phyloP scores from a whole-genome alignment of 2,888 invertebrate species.

The Pristionchus mayeri region DNA sequence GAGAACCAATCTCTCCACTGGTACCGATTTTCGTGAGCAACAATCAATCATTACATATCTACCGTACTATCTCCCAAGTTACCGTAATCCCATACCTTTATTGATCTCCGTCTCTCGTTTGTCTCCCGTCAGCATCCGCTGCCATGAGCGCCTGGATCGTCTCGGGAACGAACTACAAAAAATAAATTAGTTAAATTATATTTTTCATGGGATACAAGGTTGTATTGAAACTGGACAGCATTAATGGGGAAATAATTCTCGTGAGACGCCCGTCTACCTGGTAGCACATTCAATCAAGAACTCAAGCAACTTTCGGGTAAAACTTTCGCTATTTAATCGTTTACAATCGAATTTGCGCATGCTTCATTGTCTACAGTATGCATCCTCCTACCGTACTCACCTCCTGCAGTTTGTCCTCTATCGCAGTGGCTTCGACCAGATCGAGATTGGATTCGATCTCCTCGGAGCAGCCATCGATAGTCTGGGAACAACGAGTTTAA shows the following conservation, averaged over 20 bases:
- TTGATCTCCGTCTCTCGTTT: constrained; percentile 99
- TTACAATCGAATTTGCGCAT: too few relatives aligned
- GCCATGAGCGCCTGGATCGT: constrained; percentile 92
- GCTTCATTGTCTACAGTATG: background rate
- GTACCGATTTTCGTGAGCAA: too few relatives aligned
- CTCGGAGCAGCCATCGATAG: constrained; percentile 92
- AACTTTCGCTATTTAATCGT: too few relatives aligned
- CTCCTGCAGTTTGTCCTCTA: constrained; percentile 95
- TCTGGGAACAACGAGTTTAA: constrained; percentile 74
- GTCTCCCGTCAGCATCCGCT: constrained; percentile 97
- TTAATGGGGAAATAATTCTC: too few relatives aligned
- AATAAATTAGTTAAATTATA: background rate
- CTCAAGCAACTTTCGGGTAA: too few relatives aligned
- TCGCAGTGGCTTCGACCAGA: constrained; percentile 94
- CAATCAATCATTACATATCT: too few relatives aligned
- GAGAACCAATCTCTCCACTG: too few relatives aligned
- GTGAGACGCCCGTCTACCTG: too few relatives aligned
- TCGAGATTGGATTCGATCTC: constrained; percentile 90
- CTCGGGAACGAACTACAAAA: constrained; percentile 86
- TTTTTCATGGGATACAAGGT: background rate
- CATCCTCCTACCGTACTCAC: background rate
- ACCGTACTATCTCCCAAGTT: background rate
- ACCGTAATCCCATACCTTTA: constrained; percentile 81
- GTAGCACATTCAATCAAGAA: too few relatives aligned
- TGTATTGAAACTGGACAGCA: too few relatives aligned